These are phyloP conservation scores for Orchesellides sinensis DNA, from an alignment of 2,888 invertebrate species.

Conservation along the genomic window DNA sequence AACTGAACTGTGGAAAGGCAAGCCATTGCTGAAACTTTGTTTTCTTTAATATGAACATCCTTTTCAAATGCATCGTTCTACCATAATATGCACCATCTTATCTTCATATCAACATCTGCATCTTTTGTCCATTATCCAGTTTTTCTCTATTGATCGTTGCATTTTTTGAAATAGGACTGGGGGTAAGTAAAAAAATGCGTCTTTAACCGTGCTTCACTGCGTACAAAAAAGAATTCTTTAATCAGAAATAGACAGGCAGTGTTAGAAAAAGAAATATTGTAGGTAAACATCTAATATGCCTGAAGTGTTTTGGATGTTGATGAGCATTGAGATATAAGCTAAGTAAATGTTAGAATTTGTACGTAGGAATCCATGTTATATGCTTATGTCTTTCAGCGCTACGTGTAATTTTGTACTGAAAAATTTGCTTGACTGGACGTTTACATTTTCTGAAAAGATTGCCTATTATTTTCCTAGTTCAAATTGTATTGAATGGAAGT, in stretches of 20 bases:
- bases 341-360: no score
- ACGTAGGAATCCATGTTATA: no score
- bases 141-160: not conserved
- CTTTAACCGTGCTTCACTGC: not conserved
- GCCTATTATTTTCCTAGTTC: no score
- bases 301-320: no score
- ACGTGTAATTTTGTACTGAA: no score
- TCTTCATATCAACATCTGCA: not conserved
- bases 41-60: no score
- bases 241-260: constrained; percentile 19
- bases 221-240: not conserved
- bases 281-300: constrained; percentile 6
- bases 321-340: no score
- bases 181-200: not conserved
- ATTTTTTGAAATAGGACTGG: not conserved
- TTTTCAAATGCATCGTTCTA: not conserved
- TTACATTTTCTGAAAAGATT: no score
- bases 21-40: not conserved
- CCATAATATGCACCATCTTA: not conserved
- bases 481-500: no score
- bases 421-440: no score
- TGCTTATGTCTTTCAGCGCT: no score
- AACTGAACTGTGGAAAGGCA: not conserved
- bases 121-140: not conserved
- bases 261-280: constrained; percentile 9